Base-by-base conservation (phyloP, 2,888 invertebrate genomes). In the Agrotis puta region DNA sequence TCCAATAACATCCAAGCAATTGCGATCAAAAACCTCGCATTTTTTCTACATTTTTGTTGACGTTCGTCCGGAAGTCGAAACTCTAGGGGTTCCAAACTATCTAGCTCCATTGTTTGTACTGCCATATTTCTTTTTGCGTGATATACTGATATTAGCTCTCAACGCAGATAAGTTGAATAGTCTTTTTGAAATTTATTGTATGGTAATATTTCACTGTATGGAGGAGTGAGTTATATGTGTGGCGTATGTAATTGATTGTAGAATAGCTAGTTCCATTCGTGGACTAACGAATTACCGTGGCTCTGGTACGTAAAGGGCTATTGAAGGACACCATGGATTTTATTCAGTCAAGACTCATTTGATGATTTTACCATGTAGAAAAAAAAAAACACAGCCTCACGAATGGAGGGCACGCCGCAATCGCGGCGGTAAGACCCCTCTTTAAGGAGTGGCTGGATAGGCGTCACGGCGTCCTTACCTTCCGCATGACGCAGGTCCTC, bases 71-170 rank as follows among this genome's bases (percentile, higher is more conserved):
- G 70, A 83, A 80, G 54, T 74, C 67, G 51, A 71, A 70, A 68
- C 85, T 85, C 80, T 69, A 53, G 79, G 69, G 72, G 73, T 48
- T 75, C 68, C 68, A 45, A 72, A 85, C 75, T 82, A 79, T 70
- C 70, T 74, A 70, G 75, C 43, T 20, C 64, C 58, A 79, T 79
- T 78, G 76, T 84, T 81, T 76, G 74, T 73, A 53, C 64, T 70
- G 68, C 84, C 68, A 85, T 84, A 81, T 84, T 85, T 84, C 82
- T 85, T 84, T 85, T 84, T 62, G 13, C 74, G 76, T 85, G 81
- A 85, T 84, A 76, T 84, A 84, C 78, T 72, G 84, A 84, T 84
- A 85, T 84, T 84, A 85, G 72, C 86, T 74, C 78, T 83, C 85
- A 81, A 74, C 84, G 50, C 58, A 74, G 81, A 77, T 85, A 85